Base-by-base conservation (phyloP, 1,140 invertebrate genomes). In the Delia radicum region DNA sequence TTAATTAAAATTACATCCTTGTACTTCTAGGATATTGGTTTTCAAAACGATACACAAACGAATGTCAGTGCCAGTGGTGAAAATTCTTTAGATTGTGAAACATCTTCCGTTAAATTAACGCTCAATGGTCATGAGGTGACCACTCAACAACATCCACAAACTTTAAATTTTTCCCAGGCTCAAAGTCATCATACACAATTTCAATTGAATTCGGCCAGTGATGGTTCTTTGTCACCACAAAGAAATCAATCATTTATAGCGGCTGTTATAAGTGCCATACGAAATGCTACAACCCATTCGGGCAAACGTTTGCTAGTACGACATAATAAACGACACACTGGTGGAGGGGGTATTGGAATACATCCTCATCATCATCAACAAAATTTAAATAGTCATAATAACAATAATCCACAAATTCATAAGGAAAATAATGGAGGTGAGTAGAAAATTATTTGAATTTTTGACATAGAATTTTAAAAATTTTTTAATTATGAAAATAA, bases 11-110 rank as follows among this genome's bases (percentile, higher is more conserved):
- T 75, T 37, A 67, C 13, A 26, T 10, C 28, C 15, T 48, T 24
- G 13, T 21, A 10, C 78, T 81, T 80, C 13, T 77, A 92, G 91
- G 91, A 92, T 79, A 90, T 92, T 61, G 90, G 93, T 71, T 94
- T 91, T 83, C 92, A 93, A 80, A 93, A 93, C 75, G 93, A 94
- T 0, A 92, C 91, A 82, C 91, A 90, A 82, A 88, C 90, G 79
- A 89, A 90, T 79, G 89, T 88, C 67, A 90, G 89, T 69, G 65
- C 65, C 65, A 69, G 65, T 24, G 65, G 65, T 37, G 65, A 69
- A 33, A 31, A 31, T 21, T 69, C 78, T 90, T 89, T 80, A 84
- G 87, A 28, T 63, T 73, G 31, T 15, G 90, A 91, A 71, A 29
- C 37, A 28, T 27, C 48, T 21, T 55, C 27, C 12, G 63, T 55